Percentiles rank a stretch among this genome's conserved stretches.
Evolutionary conservation across 2,888 invertebrate genomes (phyloP).

Genomic region (Pachliopta kotzebuea): DNA sequence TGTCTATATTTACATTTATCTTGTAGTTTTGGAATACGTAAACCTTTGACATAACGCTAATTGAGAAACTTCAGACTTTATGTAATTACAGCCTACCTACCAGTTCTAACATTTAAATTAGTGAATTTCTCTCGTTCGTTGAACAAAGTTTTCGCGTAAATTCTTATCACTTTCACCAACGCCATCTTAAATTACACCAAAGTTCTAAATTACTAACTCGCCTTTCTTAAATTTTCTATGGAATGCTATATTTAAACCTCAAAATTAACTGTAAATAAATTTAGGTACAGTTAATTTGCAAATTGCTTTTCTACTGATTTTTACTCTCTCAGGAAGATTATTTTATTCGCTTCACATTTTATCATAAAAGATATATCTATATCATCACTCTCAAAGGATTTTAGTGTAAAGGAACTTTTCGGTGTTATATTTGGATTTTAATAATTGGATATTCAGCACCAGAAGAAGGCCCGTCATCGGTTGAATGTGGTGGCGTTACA

Average conservation of each 20-base stretch:
- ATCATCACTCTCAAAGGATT: too few species aligned
- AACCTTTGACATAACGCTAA: too few species aligned
- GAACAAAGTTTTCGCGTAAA: slow-evolving; percentile 31
- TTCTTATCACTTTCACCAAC: slow-evolving; percentile 40
- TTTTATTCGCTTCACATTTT: too few species aligned
- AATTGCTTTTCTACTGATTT: background rate
- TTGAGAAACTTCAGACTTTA: background rate
- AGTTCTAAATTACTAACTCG: slow-evolving; percentile 9
- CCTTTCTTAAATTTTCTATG: background rate
- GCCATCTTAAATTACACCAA: slow-evolving; percentile 25
- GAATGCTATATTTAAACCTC: background rate
- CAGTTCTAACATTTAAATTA: slow-evolving; percentile 9
- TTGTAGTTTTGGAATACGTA: too few species aligned
- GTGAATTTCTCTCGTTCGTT: slow-evolving; percentile 28
- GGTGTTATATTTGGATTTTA: too few species aligned
- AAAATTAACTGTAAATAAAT: background rate
- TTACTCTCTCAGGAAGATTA: too few species aligned
- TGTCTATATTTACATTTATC: too few species aligned
- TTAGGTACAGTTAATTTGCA: background rate
- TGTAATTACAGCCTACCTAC: slow-evolving; percentile 1
- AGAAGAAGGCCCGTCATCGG: slow-evolving; percentile 87
- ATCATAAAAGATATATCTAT: too few species aligned
- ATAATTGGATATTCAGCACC: slow-evolving; percentile 79
- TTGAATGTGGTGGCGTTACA: slow-evolving; percentile 87
- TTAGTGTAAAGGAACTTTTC: too few species aligned